These are phyloP conservation scores for Drosophila ironensis DNA, from an alignment of 1,140 invertebrate species.

Conservation along the genomic window DNA sequence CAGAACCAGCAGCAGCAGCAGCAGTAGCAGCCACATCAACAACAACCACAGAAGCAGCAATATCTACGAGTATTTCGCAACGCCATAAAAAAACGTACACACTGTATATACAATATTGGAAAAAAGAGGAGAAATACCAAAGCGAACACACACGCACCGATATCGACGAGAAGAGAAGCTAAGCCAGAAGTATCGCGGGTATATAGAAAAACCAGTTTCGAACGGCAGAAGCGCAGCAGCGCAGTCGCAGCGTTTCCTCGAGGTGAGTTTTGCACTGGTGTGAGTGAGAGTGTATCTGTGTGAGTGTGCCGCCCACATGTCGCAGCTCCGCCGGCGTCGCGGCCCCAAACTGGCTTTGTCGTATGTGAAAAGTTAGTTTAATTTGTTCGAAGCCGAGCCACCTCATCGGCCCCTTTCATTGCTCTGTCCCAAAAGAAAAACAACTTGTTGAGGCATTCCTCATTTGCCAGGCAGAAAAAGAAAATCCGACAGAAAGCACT, in stretches of 20 bases:
- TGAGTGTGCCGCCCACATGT: slow-evolving; percentile 51
- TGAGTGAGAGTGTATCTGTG: slow-evolving; percentile 24
- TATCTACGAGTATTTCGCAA: slow-evolving; percentile 53
- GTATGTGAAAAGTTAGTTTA: slow-evolving; percentile 55
- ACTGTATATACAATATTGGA: slow-evolving; percentile 44
- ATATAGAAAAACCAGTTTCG: slow-evolving; percentile 62
- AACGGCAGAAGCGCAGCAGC: slow-evolving; percentile 51
- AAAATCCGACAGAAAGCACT: slow-evolving; percentile 17
- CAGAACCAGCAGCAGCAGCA: slow-evolving; percentile 22
- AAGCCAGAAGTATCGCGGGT: slow-evolving; percentile 28
- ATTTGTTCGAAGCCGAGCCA: slow-evolving; percentile 67
- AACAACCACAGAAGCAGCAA: slow-evolving; percentile 10
- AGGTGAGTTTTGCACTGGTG: slow-evolving; percentile 40
- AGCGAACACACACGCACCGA: slow-evolving; percentile 28
- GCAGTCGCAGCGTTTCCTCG: slow-evolving; percentile 61
- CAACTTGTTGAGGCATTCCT: slow-evolving; percentile 63
- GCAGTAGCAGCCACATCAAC: slow-evolving; percentile 7
- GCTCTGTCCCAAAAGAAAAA: slow-evolving; percentile 1
- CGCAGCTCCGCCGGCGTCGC: slow-evolving; percentile 23
- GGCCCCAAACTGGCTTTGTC: slow-evolving; percentile 47
- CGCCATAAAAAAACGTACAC: slow-evolving; percentile 46
- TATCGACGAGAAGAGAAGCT: slow-evolving; percentile 35
- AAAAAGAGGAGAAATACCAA: slow-evolving; percentile 44
- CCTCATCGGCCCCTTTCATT: not conserved
- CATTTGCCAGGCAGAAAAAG: slow-evolving; percentile 39